A percentile compares a stretch with the other conserved stretches of the same genome.
phyloP scores from a whole-genome alignment of 2,888 invertebrate species.

The Drosophila quasianomalipes region DNA sequence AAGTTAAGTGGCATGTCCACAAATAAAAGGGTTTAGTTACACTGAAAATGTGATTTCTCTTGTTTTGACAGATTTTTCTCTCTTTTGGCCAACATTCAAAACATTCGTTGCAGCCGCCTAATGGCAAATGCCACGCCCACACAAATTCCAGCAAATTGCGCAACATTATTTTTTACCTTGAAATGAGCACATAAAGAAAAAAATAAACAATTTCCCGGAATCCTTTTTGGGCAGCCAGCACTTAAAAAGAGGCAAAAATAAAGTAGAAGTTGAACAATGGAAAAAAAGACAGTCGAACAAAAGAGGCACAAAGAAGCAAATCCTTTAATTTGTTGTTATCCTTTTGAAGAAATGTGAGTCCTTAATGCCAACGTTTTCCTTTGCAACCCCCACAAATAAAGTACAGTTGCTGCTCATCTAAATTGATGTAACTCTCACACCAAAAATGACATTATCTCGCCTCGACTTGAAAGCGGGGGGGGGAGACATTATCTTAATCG shows the following conservation, averaged over 20 bases:
- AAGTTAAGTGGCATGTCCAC: constrained; percentile 61
- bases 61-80: constrained; percentile 44
- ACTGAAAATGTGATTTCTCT: constrained; percentile 30
- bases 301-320: constrained; percentile 55
- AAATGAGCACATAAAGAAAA: constrained; percentile 47
- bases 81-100: constrained; percentile 8
- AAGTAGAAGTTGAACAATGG: constrained; percentile 38
- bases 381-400: constrained; percentile 3
- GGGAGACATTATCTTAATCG: constrained; percentile 41
- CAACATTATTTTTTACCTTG: constrained; percentile 45
- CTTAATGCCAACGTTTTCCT: constrained; percentile 40
- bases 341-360: constrained; percentile 63
- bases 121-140: constrained; percentile 42
- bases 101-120: constrained; percentile 14
- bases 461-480: not conserved
- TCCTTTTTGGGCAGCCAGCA: constrained; percentile 39
- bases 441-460: constrained; percentile 55
- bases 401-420: constrained; percentile 41
- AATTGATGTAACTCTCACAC: constrained; percentile 64
- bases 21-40: constrained; percentile 53
- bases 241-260: constrained; percentile 29
- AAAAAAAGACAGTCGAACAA: constrained; percentile 40
- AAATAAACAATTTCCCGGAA: constrained; percentile 58
- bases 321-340: constrained; percentile 75
- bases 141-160: constrained; percentile 56